A percentile compares a stretch with the other conserved stretches of the same genome.
phyloP scores from a whole-genome alignment of 2,113 vertebrate species.

The Centropristis striata region DNA sequence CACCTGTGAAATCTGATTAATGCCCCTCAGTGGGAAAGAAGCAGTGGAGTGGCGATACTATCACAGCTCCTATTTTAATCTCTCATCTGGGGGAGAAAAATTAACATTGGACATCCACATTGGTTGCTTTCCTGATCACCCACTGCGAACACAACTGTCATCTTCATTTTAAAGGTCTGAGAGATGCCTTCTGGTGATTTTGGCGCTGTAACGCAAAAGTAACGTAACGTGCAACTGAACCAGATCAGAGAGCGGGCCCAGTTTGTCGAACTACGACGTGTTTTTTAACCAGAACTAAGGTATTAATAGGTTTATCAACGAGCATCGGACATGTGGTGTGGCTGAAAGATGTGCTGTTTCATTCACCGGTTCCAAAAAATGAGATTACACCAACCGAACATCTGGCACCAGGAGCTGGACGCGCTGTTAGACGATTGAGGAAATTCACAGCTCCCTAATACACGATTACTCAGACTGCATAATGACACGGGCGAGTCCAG shows the following conservation, averaged over 20 bases:
- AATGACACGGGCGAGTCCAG: neutral
- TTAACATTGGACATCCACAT: neutral
- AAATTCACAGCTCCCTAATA: conserved; percentile 15
- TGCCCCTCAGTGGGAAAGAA: neutral
- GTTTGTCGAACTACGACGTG: too few species aligned
- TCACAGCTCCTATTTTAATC: neutral
- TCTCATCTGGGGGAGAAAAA: too few species aligned
- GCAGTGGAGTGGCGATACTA: too few species aligned
- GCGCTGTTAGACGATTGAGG: conserved; percentile 2
- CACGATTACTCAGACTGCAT: conserved; percentile 1
- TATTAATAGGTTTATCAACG: neutral
- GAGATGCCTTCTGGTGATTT: neutral
- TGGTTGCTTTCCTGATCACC: neutral
- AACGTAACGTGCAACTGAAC: neutral
- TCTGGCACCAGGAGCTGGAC: conserved; percentile 15
- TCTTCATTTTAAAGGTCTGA: neutral
- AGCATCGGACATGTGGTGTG: neutral
- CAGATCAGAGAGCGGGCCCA: neutral
- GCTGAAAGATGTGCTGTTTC: conserved; percentile 10
- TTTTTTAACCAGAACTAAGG: neutral
- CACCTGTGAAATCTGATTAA: neutral
- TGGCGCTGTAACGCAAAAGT: conserved; percentile 9
- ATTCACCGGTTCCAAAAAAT: conserved; percentile 2
- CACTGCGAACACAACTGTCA: neutral
- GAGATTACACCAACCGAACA: conserved; percentile 21